Evolutionary conservation across 1,140 invertebrate genomes (phyloP).

Genomic region (Pseudoatta argentina): DNA sequence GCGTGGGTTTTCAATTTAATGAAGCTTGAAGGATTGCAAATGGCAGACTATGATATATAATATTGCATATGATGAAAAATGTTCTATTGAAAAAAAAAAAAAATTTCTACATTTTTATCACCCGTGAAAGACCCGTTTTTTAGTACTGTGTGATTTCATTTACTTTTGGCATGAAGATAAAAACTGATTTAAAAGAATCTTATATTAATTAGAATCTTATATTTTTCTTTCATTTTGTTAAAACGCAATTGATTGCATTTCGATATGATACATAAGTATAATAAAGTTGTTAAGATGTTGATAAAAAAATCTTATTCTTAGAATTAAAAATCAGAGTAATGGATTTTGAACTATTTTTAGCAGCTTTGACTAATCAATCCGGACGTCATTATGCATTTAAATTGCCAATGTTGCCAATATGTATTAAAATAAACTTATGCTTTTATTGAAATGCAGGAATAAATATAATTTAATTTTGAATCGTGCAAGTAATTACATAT

Average conservation of each 20-base stretch:
- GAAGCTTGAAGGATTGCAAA: not conserved
- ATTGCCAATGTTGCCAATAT: not conserved
- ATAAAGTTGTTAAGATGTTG: not conserved
- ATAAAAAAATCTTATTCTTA: not conserved
- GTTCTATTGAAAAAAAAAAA: not conserved
- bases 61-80: not conserved
- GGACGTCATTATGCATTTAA: not conserved
- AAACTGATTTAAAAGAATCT: not conserved
- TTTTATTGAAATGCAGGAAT: not conserved
- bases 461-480: not conserved
- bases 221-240: not conserved
- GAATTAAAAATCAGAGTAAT: not conserved
- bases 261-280: not conserved
- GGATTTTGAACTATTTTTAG: not conserved
- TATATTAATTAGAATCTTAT: too few species aligned
- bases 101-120: not conserved
- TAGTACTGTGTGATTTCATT: not conserved
- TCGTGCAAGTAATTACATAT: not conserved
- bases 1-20: not conserved
- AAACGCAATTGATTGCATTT: not conserved
- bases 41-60: not conserved
- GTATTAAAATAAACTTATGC: slow-evolving; percentile 1
- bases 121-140: not conserved
- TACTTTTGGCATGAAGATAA: not conserved
- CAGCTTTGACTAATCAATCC: not conserved